These are phyloP conservation scores for Hyaena hyaena DNA, from an alignment of 2,113 vertebrate genomes.

Conservation along the genomic window DNA sequence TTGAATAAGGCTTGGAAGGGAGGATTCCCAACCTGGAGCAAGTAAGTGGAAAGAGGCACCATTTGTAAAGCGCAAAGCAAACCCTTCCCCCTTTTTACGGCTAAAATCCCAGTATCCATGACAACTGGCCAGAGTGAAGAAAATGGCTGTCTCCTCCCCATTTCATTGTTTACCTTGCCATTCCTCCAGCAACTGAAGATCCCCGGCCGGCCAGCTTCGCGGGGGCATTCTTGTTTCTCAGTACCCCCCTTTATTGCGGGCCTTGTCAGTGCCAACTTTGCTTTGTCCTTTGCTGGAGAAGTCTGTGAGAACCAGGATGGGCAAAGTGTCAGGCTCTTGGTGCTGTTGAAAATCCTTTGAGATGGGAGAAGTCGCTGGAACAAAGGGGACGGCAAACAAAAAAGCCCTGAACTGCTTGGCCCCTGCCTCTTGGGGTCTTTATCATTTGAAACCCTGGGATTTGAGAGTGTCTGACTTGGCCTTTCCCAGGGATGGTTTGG, in stretches of 20 bases:
- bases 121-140: constrained; percentile 76
- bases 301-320: constrained; percentile 83
- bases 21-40: constrained; percentile 6
- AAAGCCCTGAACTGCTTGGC: constrained; percentile 67
- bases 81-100: constrained; percentile 71
- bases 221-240: constrained; percentile 78
- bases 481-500: constrained; percentile 69
- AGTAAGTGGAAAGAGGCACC: constrained; percentile 39
- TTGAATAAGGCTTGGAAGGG: not conserved
- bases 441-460: constrained; percentile 66
- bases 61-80: constrained; percentile 65
- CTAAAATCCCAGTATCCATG: constrained; percentile 84
- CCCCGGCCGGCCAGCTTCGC: constrained; percentile 61
- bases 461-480: constrained; percentile 22
- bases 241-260: constrained; percentile 54
- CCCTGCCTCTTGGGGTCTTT: constrained; percentile 55
- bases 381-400: constrained; percentile 59
- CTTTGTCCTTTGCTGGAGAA: constrained; percentile 80
- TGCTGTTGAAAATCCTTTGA: constrained; percentile 77
- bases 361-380: constrained; percentile 77
- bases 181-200: constrained; percentile 84
- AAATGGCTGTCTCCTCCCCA: constrained; percentile 77
- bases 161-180: constrained; percentile 83
- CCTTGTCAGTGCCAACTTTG: constrained; percentile 55
- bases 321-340: constrained; percentile 81